Conservation (phyloP, 2,888 invertebrate genomes). For the Dryococelus australis region DNA sequence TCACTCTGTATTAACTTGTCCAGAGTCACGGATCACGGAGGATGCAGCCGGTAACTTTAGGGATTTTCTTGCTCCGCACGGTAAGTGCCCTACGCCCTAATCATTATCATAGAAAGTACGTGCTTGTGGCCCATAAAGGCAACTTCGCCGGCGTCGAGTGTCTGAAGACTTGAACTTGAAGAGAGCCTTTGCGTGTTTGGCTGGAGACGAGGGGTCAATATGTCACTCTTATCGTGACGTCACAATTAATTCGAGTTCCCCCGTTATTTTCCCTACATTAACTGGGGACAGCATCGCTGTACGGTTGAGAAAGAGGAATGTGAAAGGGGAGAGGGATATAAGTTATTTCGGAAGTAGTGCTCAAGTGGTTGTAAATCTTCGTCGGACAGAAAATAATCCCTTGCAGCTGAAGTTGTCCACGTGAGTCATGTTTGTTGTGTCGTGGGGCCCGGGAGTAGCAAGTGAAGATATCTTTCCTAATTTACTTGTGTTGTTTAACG, state of each 20-base stretch:
- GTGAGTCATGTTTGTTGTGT: neutral
- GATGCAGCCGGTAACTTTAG: too few species aligned
- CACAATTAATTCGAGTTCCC: neutral
- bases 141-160: neutral
- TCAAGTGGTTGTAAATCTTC: constrained; percentile 10
- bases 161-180: neutral
- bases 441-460: too few species aligned
- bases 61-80: too few species aligned
- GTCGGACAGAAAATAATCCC: constrained; percentile 2
- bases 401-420: neutral
- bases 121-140: neutral
- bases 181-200: neutral
- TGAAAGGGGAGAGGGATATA: neutral
- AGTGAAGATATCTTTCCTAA: neutral
- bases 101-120: neutral
- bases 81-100: neutral
- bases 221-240: neutral
- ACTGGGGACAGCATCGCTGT: neutral
- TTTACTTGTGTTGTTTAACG: neutral
- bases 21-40: too few species aligned
- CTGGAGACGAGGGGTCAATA: neutral
- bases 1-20: too few species aligned
- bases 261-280: neutral
- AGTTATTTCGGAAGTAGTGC: neutral
- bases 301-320: too few species aligned